Base-by-base conservation (phyloP, 1,140 invertebrate genomes). In the Musca vetustissima region DNA sequence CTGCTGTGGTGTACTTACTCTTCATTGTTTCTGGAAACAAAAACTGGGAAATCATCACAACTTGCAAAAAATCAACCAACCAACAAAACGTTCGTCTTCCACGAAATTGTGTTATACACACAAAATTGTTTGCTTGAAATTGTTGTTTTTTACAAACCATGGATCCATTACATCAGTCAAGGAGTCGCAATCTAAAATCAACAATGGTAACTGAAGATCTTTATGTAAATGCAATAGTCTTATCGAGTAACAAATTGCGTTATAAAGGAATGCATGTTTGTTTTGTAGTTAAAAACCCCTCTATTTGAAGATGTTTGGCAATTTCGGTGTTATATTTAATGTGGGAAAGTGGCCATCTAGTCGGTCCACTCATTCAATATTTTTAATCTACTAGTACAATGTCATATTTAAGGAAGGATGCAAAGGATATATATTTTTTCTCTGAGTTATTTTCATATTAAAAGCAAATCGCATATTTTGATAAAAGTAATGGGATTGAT, bases 141-240 rank as follows among this genome's bases (percentile, higher is more conserved):
- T 25, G n/a, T n/a, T n/a, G n/a, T n/a, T 28, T 32, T 28, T 28
- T 7, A 21, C 49, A 52, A 28, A 28, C 8, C 8, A 52, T 22
- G 28, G 25, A 15, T 19, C 57, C 36, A 61, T 43, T 43, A 43
- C 57, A 61, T 36, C 57, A 61, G 57, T 61, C 57, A 61, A 61
- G 57, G 64, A 49, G 64, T 32, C 19, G 13, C 47, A 52, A 49
- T n/a, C 47, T 24, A 8, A 70, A 70, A 52, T 67, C 69, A 64
- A 19, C 64, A 59, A 70, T 70, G 69, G 69, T 70, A 70, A 70
- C 69, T 49, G 52, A 61, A 61, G 64, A 66, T 49, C 43, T 70
- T 66, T 70, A 70, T 66, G 69, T 70, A 70, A 70, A 70, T 70
- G 69, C 69, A 70, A 69, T 36, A 64, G 21, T 68, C 25, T 52